Base-by-base conservation (phyloP, 2,888 invertebrate genomes). In the Napeogenes sylphis region DNA sequence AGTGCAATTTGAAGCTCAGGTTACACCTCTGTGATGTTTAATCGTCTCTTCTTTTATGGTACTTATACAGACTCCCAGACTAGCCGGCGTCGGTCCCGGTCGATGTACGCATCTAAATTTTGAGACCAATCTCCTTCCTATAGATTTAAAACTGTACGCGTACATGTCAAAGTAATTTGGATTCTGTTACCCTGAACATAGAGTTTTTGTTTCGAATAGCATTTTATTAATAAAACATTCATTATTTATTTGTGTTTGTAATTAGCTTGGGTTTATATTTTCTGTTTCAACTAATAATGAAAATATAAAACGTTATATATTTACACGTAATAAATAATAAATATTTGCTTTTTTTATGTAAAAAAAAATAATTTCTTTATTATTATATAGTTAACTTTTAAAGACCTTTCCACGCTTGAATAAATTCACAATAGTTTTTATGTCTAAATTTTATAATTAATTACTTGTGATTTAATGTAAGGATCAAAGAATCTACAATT, bases 1-100 rank as follows among this genome's bases (percentile, higher is more conserved):
- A 42, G 1, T 42, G 10, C 5, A 42, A 10, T 6, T 8, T 42
- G 10, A 42, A 42, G 2, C 10, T 42, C 42, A 42, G 42, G 61
- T 57, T 62, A 62, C 65, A 70, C 67, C 68, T 69, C 42, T 10
- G 42, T 42, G 8, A 66, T 59, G 57, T 58, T 58, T 58, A 60
- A 61, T 72, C 71, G 69, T 81, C 79, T 81, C 74, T 79, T 79
- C 80, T 78, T 81, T 83, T 82, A 83, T 83, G 79, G 74, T 76
- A 79, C 78, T 78, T 74, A 77, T 79, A 77, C 76, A 74, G 82
- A 84, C 82, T 68, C 75, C 75, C 77, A 90, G 90, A 90, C 90
- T 83, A 70, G 75, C 68, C 74, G 90, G 89, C 90, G 89, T 78
- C 89, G 68, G 72, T 75, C 81, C 70, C 82, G 88, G 86, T 87